Conservation (phyloP, 2,888 invertebrate species). For the Oligia strigilis region DNA sequence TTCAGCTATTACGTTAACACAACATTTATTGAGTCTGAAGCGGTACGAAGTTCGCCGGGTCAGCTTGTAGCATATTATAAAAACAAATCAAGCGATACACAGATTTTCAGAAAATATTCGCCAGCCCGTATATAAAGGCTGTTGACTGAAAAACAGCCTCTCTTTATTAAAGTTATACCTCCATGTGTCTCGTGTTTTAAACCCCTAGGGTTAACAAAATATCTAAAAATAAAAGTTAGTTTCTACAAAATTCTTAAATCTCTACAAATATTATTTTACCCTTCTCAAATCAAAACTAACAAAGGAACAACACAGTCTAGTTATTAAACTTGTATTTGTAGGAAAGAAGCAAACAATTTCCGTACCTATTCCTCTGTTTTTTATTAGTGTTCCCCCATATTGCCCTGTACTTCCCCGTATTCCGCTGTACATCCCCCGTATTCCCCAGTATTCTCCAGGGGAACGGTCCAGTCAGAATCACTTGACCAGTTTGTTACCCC, state of each 20-base stretch:
- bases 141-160: not conserved
- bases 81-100: not conserved
- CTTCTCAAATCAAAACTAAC: not conserved
- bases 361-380: slow-evolving; percentile 1
- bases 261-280: not conserved
- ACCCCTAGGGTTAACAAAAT: not conserved
- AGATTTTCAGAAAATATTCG: not conserved
- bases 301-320: slow-evolving; percentile 2
- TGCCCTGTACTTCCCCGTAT: not conserved
- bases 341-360: slow-evolving; percentile 31
- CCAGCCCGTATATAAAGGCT: not conserved
- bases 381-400: not conserved
- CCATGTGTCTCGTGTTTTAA: not conserved
- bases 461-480: slow-evolving; percentile 48
- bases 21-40: too few relatives aligned
- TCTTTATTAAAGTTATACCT: not conserved
- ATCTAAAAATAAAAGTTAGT: not conserved
- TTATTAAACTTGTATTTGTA: slow-evolving; percentile 30
- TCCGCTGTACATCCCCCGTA: not conserved
- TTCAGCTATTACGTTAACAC: too few relatives aligned
- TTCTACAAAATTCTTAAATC: not conserved
- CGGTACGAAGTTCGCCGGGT: too few relatives aligned
- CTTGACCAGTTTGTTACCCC: slow-evolving; percentile 59
- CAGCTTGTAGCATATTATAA: not conserved
- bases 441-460: slow-evolving; percentile 19